Evolutionary conservation across 2,113 vertebrate species (phyloP).

Genomic region (Meriones unguiculatus): DNA sequence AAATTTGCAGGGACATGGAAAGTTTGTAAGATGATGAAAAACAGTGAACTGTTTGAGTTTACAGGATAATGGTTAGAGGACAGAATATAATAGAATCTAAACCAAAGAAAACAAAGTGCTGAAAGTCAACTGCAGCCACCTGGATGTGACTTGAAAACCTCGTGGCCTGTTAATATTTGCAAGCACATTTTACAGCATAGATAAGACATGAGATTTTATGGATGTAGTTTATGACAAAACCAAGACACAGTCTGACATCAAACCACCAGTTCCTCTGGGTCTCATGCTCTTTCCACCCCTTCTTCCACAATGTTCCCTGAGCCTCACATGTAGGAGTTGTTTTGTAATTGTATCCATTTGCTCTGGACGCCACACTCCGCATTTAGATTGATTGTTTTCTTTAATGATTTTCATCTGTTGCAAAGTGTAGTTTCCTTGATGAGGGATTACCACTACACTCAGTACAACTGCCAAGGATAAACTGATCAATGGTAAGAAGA

Average conservation of each 20-base stretch:
- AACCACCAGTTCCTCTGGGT: not conserved
- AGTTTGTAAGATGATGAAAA: constrained; percentile 2
- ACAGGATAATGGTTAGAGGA: not conserved
- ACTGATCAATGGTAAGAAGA: not conserved
- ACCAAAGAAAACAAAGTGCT: constrained; percentile 20
- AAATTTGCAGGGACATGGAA: not conserved
- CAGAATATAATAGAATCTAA: not conserved
- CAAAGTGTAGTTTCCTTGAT: not conserved
- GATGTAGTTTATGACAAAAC: not conserved
- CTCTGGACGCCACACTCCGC: not conserved
- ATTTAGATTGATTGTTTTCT: not conserved
- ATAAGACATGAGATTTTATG: not conserved
- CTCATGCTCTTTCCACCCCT: not conserved
- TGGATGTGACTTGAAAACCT: no score
- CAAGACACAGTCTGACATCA: not conserved
- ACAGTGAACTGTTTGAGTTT: constrained; percentile 4
- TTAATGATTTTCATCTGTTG: not conserved
- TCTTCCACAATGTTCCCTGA: no score
- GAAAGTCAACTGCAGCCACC: not conserved
- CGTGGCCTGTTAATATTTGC: constrained; percentile 3
- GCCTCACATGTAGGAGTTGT: not conserved
- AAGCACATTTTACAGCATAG: not conserved
- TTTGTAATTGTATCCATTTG: not conserved
- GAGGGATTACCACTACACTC: not conserved
- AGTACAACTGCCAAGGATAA: no score